phyloP scores from a whole-genome alignment of 2,113 vertebrate species.

The Solea senegalensis region DNA sequence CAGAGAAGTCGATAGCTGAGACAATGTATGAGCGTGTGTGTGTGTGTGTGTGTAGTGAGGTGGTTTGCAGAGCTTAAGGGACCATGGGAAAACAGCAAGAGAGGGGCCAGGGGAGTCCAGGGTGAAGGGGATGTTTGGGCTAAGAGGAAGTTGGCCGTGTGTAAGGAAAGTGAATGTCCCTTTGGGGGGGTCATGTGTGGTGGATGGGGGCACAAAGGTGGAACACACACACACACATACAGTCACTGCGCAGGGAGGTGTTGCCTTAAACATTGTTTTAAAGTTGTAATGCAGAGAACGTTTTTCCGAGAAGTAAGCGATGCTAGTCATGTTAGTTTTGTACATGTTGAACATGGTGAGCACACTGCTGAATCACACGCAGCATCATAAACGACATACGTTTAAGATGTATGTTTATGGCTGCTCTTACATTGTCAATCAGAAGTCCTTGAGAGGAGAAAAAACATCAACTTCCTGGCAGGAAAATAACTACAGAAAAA shows the following conservation, averaged over 20 bases:
- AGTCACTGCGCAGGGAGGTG: constrained; percentile 23
- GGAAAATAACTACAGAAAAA: constrained; percentile 14
- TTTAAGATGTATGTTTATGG: constrained; percentile 38
- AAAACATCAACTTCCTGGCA: constrained; percentile 11
- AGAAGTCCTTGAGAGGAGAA: constrained; percentile 20
- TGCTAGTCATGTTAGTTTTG: no score
- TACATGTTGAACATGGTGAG: constrained; percentile 12
- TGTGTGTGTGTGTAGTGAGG: constrained; percentile 18
- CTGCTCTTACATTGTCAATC: constrained; percentile 52
- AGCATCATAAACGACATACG: constrained; percentile 28
- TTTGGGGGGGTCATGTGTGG: constrained; percentile 36
- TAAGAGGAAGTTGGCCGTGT: constrained; percentile 57
- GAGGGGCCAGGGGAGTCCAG: constrained; percentile 69
- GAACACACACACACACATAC: constrained; percentile 57
- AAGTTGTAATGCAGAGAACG: no score
- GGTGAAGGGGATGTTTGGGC: constrained; percentile 70
- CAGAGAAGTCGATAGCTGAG: constrained; percentile 49
- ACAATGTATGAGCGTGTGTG: constrained; percentile 55
- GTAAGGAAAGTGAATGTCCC: constrained; percentile 64
- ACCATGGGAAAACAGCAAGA: constrained; percentile 54
- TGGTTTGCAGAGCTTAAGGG: constrained; percentile 49
- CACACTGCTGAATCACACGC: constrained; percentile 20
- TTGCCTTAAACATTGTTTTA: constrained; percentile 7
- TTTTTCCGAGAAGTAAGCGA: no score
- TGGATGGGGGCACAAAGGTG: constrained; percentile 24